Evolutionary conservation across 2,797 vertebrate genomes (phyloP), one percentile per base, ranked within the genome.

Genomic region (Catostomus latipinnis): DNA sequence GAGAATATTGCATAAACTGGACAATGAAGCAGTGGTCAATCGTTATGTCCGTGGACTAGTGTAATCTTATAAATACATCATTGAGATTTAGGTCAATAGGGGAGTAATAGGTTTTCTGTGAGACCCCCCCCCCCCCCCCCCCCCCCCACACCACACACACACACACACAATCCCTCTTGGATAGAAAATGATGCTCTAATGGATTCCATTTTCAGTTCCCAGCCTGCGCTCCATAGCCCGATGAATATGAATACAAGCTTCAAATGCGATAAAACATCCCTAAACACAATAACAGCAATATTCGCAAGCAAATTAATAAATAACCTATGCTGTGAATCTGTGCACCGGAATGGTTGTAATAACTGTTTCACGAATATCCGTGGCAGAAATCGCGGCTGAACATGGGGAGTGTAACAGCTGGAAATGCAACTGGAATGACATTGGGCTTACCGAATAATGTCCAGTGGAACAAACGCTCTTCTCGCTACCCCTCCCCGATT

Each of bases 371-470:
- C n/a, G 50, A 43, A 10, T 58, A 50, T 66, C 73, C 70, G 34
- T 67, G 14, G 57, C 48, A 14, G 18, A 77, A 63, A 71, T 80
- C 65, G 76, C 79, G 81, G 73, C 18, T 71, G 78, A 65, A 80
- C 70, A 76, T 80, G 60, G 78, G 74, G 68, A 83, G 75, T 72
- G 78, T 83, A 78, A 76, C 82, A 83, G 69, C 73, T 83, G 78
- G 82, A 76, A 80, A 76, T 83, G 86, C 88, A 86, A 85, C 81
- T 83, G 86, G 87, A 87, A 92, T 93, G 91, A 93, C 92, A 94
- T 94, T 94, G 93, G 91, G 91, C 91, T 94, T 94, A 94, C 93
- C 92, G 92, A 93, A 88, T 90, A 89, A 91, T 88, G 83, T 93
- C 91, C 91, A 89, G 87, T 87, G 87, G 88, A 89, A 91, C 89